Percentiles rank a stretch among this genome's conserved stretches.
These are phyloP conservation scores for Heterodera filipjevi DNA, from an alignment of 2,888 invertebrate species.

Conservation along the genomic window DNA sequence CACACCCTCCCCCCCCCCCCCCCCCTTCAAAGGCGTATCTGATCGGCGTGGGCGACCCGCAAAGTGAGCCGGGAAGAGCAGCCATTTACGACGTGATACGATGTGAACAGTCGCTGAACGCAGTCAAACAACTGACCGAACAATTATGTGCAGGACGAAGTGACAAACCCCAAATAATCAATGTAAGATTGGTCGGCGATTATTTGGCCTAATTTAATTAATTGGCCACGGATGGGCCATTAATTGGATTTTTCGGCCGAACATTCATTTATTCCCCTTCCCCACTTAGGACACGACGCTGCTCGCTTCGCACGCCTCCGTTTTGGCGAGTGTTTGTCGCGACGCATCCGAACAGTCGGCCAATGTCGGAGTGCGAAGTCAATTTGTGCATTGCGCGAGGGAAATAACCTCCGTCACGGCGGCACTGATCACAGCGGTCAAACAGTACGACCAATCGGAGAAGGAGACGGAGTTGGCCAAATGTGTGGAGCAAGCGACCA, in stretches of 20 bases:
- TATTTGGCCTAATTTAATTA: not conserved
- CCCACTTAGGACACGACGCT: conserved; percentile 79
- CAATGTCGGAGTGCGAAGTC: conserved; percentile 84
- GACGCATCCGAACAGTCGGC: conserved; percentile 87
- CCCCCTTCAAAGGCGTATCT: conserved; percentile 85
- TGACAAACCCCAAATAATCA: conserved; percentile 48
- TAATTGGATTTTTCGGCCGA: too few species aligned
- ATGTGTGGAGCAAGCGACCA: conserved; percentile 76
- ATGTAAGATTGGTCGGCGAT: conserved; percentile 33
- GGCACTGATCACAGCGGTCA: conserved; percentile 89
- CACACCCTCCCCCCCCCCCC: too few species aligned
- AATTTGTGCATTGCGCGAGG: conserved; percentile 95
- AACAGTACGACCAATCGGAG: conserved; percentile 80
- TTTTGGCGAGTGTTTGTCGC: conserved; percentile 91
- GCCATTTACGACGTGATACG: conserved; percentile 87
- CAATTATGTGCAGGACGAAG: conserved; percentile 48
- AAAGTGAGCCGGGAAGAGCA: conserved; percentile 83
- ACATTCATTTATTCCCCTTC: too few species aligned
- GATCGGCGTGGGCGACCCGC: conserved; percentile 88
- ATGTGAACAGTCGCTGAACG: conserved; percentile 83
- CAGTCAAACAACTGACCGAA: conserved; percentile 86
- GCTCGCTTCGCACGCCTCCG: conserved; percentile 90
- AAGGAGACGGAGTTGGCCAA: conserved; percentile 66
- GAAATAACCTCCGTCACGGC: conserved; percentile 96
- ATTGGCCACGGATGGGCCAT: too few species aligned